Evolutionary conservation across 2,113 vertebrate genomes (phyloP).

Genomic region (Megaleporinus macrocephalus): DNA sequence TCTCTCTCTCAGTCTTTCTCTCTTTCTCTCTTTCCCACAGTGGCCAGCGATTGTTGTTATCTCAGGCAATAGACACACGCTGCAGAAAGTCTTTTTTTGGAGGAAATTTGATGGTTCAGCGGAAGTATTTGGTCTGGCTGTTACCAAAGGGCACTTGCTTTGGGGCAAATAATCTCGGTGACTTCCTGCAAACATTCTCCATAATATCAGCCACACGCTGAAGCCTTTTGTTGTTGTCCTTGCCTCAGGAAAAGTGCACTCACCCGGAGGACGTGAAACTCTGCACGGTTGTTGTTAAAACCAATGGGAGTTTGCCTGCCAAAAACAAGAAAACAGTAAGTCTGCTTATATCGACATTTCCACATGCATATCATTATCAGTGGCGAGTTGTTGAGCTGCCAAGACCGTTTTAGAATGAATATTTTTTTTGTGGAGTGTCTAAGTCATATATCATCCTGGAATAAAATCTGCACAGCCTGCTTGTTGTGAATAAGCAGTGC

Average conservation of each 20-base stretch:
- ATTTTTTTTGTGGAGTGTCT: too few relatives aligned
- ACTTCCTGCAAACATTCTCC: neutral
- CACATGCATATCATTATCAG: neutral
- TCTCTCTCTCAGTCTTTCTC: too few relatives aligned
- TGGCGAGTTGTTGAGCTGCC: neutral
- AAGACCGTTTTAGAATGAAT: neutral
- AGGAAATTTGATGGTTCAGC: neutral
- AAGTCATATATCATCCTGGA: too few relatives aligned
- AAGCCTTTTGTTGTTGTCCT: conserved; percentile 7
- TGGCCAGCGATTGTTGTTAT: neutral
- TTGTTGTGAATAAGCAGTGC: neutral
- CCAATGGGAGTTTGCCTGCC: conserved; percentile 94
- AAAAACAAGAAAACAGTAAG: conserved; percentile 96
- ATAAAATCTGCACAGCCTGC: too few relatives aligned
- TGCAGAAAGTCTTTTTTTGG: neutral
- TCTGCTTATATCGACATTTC: conserved; percentile 19
- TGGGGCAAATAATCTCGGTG: neutral
- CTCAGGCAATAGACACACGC: neutral
- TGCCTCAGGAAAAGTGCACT: conserved; percentile 84
- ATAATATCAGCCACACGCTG: neutral
- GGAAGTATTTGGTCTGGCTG: neutral
- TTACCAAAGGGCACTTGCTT: neutral
- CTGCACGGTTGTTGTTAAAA: conserved; percentile 94
- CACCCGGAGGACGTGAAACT: conserved; percentile 97
- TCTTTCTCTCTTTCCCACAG: neutral